Evolutionary conservation across 2,888 invertebrate species (phyloP).

Genomic region (Elysia crispata): DNA sequence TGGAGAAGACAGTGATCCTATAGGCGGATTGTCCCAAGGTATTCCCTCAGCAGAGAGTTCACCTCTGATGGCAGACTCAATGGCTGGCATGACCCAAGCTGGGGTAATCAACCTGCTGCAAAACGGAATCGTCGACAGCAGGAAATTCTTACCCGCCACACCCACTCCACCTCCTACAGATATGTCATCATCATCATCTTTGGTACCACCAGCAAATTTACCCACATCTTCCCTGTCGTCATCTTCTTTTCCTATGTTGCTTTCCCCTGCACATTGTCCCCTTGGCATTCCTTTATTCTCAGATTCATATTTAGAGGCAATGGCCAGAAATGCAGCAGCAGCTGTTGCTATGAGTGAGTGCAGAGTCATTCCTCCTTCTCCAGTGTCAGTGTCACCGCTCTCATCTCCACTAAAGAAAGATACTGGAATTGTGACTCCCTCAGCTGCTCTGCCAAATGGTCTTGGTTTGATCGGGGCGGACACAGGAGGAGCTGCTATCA

Average conservation of each 20-base stretch:
- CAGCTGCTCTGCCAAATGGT: too few relatives aligned
- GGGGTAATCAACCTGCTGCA: slow-evolving; percentile 29
- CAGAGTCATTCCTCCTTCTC: slow-evolving; percentile 12
- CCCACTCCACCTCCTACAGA: slow-evolving; percentile 29
- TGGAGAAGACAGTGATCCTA: slow-evolving; percentile 40
- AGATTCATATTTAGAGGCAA: slow-evolving; percentile 51
- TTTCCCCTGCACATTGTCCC: slow-evolving; percentile 46
- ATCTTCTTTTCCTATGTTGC: slow-evolving; percentile 21
- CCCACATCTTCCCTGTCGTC: not conserved
- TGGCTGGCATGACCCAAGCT: slow-evolving; percentile 21
- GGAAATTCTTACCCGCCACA: not conserved
- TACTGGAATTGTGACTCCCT: too few relatives aligned
- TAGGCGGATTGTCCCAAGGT: not conserved
- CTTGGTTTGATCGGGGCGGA: not conserved
- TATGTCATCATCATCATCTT: slow-evolving; percentile 28
- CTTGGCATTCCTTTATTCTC: slow-evolving; percentile 55
- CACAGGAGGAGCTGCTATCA: slow-evolving; percentile 6
- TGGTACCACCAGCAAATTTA: slow-evolving; percentile 26
- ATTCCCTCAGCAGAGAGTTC: slow-evolving; percentile 36
- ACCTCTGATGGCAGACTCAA: slow-evolving; percentile 43
- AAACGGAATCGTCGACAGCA: slow-evolving; percentile 27
- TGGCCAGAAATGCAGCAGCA: slow-evolving; percentile 49
- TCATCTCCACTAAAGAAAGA: slow-evolving; percentile 14
- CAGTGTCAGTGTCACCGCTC: slow-evolving; percentile 49
- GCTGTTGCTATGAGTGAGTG: slow-evolving; percentile 35